These are phyloP conservation scores for Leptura quadrifasciata DNA, from an alignment of 2,888 invertebrate genomes.

Conservation along the genomic window DNA sequence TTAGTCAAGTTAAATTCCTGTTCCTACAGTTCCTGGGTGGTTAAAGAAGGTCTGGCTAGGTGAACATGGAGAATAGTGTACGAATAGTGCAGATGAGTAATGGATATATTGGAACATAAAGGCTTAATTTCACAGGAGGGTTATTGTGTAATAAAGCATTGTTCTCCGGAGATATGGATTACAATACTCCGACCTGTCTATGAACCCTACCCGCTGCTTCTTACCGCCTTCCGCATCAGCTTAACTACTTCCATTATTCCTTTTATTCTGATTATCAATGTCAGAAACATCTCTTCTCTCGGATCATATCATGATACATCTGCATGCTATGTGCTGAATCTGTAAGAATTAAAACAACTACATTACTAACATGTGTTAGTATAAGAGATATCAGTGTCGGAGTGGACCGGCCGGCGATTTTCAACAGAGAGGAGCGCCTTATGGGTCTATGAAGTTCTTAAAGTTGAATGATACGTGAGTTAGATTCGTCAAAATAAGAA, in stretches of 20 bases:
- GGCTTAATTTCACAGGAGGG: constrained; percentile 73
- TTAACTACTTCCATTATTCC: constrained; percentile 58
- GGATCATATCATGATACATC: constrained; percentile 1
- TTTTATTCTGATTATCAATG: constrained; percentile 53
- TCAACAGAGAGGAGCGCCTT: too few species aligned
- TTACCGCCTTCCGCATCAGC: constrained; percentile 64
- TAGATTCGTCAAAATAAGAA: too few species aligned
- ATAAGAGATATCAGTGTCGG: neutral
- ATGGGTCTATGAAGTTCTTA: too few species aligned
- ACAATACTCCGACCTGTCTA: constrained; percentile 68
- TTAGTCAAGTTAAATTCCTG: constrained; percentile 48
- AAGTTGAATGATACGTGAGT: too few species aligned
- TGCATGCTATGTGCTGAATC: constrained; percentile 3
- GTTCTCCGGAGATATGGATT: constrained; percentile 73
- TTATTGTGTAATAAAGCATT: constrained; percentile 74
- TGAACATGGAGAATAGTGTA: constrained; percentile 59
- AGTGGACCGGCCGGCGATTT: too few species aligned
- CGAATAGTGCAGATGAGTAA: constrained; percentile 70
- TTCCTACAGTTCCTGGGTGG: constrained; percentile 47
- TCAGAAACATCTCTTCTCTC: constrained; percentile 35
- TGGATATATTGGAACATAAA: constrained; percentile 73
- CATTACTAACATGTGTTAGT: neutral
- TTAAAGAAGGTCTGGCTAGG: constrained; percentile 50
- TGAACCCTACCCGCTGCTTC: constrained; percentile 64
- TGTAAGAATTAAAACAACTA: neutral